Evolutionary conservation across 2,113 vertebrate genomes (phyloP).

Genomic region (Cephalopholis sonnerati): DNA sequence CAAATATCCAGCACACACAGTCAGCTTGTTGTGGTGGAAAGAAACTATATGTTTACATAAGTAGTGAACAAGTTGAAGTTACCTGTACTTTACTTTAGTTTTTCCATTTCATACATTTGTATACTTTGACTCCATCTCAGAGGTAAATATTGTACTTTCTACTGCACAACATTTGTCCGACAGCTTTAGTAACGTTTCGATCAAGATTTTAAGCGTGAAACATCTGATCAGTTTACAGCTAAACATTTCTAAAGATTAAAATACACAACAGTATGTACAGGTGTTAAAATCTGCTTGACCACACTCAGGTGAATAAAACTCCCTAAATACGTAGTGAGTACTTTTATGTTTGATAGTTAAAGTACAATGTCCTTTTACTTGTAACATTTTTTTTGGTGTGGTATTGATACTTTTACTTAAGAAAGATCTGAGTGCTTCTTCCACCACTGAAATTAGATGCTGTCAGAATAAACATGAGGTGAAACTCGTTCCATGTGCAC

Average conservation of each 20-base stretch:
- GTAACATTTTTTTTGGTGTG: too few species aligned
- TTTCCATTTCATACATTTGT: neutral
- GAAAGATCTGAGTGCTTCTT: too few species aligned
- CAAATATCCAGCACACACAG: too few species aligned
- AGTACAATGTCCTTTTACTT: too few species aligned
- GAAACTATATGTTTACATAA: neutral
- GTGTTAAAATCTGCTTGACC: neutral
- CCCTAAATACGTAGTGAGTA: too few species aligned
- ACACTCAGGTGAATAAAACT: neutral
- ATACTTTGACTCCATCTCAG: too few species aligned
- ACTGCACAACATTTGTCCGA: neutral
- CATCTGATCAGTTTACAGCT: neutral
- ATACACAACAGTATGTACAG: neutral
- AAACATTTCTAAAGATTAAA: neutral
- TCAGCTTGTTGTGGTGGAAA: too few species aligned
- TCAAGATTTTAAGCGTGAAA: neutral
- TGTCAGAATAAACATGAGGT: too few species aligned
- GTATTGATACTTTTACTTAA: too few species aligned
- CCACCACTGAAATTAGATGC: too few species aligned
- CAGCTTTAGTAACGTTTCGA: neutral
- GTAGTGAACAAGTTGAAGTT: neutral
- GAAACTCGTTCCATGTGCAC: too few species aligned
- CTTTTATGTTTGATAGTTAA: too few species aligned
- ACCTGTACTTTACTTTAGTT: neutral
- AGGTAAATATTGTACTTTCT: neutral